Evolutionary conservation across 2,113 vertebrate species (phyloP).

Genomic region (Eonycteris spelaea): DNA sequence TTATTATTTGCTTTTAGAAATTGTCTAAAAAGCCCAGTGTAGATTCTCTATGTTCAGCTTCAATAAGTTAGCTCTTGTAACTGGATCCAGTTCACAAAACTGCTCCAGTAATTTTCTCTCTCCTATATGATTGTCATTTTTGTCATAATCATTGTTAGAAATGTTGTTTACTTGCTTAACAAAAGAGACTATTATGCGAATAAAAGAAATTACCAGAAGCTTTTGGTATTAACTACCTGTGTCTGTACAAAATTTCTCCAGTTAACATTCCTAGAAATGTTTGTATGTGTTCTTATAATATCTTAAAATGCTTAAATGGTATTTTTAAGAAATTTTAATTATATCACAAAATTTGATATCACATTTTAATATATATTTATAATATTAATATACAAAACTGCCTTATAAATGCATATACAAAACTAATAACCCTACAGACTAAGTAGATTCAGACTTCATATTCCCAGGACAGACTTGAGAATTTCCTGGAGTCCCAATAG

Average conservation of each 20-base stretch:
- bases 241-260: neutral
- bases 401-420: neutral
- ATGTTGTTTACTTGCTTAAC: neutral
- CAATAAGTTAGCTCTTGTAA: neutral
- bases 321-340: neutral
- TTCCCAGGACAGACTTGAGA: neutral
- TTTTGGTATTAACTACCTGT: slow-evolving; percentile 1
- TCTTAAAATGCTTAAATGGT: neutral
- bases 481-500: neutral
- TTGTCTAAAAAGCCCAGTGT: neutral
- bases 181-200: neutral
- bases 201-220: slow-evolving; percentile 2
- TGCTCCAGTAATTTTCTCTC: neutral
- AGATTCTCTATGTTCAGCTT: neutral
- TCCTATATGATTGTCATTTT: neutral
- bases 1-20: slow-evolving; percentile 21
- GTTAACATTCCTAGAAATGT: neutral
- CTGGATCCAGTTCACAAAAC: neutral
- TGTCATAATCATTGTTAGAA: slow-evolving; percentile 1
- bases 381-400: neutral
- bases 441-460: neutral
- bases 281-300: neutral
- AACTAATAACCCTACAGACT: neutral
- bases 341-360: neutral
- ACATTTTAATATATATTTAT: neutral